A percentile compares a stretch with the other conserved stretches of the same genome.
Conservation (phyloP, 2,888 invertebrate species). For the Coleophora flavipennella region DNA sequence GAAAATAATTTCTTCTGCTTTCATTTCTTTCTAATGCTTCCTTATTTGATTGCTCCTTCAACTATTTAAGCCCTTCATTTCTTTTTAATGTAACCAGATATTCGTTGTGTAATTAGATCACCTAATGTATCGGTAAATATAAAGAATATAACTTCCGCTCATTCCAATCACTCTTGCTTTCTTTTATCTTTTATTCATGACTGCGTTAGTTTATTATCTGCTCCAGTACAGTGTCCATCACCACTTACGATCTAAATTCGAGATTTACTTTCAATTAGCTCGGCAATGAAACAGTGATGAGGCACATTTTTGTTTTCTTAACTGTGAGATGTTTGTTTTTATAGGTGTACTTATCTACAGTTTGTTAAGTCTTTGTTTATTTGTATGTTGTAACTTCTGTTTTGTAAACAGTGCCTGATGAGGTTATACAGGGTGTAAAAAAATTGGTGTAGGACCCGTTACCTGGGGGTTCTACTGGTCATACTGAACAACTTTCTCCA, state of each 20-base stretch:
- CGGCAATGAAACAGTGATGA: slow-evolving; percentile 22
- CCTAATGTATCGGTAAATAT: slow-evolving; percentile 17
- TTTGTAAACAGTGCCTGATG: too few species aligned
- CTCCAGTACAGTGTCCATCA: slow-evolving; percentile 28
- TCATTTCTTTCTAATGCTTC: slow-evolving; percentile 25
- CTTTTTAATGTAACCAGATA: slow-evolving; percentile 1
- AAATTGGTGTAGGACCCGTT: too few species aligned
- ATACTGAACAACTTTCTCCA: too few species aligned
- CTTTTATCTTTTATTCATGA: slow-evolving; percentile 28
- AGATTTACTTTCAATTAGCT: slow-evolving; percentile 34
- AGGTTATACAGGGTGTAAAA: too few species aligned
- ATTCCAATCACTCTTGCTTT: slow-evolving; percentile 20
- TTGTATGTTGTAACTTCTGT: slow-evolving; percentile 18
- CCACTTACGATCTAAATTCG: slow-evolving; percentile 19
- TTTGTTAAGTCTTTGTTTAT: too few species aligned
- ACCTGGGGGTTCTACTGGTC: too few species aligned
- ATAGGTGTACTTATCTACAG: too few species aligned
- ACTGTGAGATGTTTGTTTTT: too few species aligned
- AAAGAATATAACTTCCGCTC: slow-evolving; percentile 19
- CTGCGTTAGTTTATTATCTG: slow-evolving; percentile 26
- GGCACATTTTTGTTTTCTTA: slow-evolving; percentile 10
- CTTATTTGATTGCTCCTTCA: slow-evolving; percentile 7
- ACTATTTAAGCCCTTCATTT: slow-evolving; percentile 4
- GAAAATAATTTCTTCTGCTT: slow-evolving; percentile 45
- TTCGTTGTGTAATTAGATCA: background rate